These are phyloP conservation scores for Rhynchophorus ferrugineus DNA, from an alignment of 1,140 invertebrate species.

Conservation along the genomic window DNA sequence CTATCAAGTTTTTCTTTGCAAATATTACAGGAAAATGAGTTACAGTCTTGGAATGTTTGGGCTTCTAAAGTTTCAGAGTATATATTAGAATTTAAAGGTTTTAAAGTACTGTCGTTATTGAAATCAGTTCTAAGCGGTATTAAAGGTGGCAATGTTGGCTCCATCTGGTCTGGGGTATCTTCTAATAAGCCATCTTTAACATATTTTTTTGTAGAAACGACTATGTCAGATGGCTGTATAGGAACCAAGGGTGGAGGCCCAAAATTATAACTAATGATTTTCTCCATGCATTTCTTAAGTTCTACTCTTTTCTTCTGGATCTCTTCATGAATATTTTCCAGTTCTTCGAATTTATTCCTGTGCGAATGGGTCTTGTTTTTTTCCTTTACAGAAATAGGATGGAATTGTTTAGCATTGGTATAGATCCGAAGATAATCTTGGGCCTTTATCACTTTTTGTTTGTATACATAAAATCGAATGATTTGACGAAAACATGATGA, in stretches of 20 bases:
- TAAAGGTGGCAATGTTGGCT: no score
- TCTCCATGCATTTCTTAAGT: not conserved
- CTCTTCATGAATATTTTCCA: not conserved
- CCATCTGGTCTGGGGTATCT: no score
- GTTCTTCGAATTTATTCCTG: not conserved
- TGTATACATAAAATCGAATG: conserved; percentile 28
- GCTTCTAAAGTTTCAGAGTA: conserved; percentile 6
- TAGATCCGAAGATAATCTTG: not conserved
- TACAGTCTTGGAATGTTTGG: conserved; percentile 10
- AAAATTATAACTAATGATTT: conserved; percentile 8
- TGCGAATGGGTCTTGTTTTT: not conserved
- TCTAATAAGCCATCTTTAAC: no score
- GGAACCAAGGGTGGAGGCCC: conserved; percentile 32
- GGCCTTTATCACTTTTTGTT: conserved; percentile 25
- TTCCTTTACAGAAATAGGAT: not conserved
- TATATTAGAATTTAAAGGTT: conserved; percentile 30
- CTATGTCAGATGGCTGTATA: conserved; percentile 10
- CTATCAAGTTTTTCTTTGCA: conserved; percentile 32
- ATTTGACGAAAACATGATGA: conserved; percentile 28
- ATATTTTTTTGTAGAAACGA: no score
- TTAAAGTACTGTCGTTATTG: conserved; percentile 26
- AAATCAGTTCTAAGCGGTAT: conserved; percentile 1
- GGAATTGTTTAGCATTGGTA: not conserved
- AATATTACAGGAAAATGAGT: conserved; percentile 25
- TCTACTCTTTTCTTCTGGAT: not conserved